phyloP scores from a whole-genome alignment of 2,797 vertebrate genomes.

The Poecilia wingei region DNA sequence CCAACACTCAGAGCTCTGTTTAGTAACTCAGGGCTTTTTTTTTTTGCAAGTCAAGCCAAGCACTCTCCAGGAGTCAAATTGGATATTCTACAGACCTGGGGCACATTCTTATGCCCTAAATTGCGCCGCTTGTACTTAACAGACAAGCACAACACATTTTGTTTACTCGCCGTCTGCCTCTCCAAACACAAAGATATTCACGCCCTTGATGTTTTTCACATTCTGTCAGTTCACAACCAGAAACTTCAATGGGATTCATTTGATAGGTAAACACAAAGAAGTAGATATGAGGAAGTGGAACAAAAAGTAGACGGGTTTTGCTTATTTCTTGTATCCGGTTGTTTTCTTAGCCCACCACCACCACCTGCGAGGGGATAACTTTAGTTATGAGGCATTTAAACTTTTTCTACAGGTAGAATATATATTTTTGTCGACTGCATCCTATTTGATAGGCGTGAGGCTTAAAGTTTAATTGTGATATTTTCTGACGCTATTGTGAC shows the following conservation, averaged over 20 bases:
- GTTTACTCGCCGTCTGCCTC: not conserved
- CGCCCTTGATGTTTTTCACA: not conserved
- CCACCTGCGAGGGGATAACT: too few species aligned
- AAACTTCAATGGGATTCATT: not conserved
- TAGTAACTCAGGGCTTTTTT: slow-evolving; percentile 48
- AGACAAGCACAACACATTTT: not conserved
- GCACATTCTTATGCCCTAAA: slow-evolving; percentile 51
- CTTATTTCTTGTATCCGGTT: too few species aligned
- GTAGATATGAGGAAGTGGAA: too few species aligned
- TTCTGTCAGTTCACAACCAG: not conserved
- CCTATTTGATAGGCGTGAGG: too few species aligned
- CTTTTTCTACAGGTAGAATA: too few species aligned
- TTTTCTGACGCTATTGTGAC: too few species aligned
- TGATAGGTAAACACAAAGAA: not conserved
- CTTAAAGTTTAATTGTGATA: too few species aligned
- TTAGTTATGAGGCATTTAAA: too few species aligned
- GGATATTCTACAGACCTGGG: slow-evolving; percentile 45
- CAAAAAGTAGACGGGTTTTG: not conserved
- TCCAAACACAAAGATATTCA: not conserved
- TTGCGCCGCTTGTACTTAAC: slow-evolving; percentile 37
- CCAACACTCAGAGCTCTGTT: slow-evolving; percentile 66
- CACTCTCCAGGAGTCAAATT: slow-evolving; percentile 58
- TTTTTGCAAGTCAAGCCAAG: slow-evolving; percentile 46
- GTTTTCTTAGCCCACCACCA: too few species aligned
- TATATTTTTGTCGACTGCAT: too few species aligned